Conservation (phyloP, 2,797 vertebrate species). For the Peromyscus nudipes region DNA sequence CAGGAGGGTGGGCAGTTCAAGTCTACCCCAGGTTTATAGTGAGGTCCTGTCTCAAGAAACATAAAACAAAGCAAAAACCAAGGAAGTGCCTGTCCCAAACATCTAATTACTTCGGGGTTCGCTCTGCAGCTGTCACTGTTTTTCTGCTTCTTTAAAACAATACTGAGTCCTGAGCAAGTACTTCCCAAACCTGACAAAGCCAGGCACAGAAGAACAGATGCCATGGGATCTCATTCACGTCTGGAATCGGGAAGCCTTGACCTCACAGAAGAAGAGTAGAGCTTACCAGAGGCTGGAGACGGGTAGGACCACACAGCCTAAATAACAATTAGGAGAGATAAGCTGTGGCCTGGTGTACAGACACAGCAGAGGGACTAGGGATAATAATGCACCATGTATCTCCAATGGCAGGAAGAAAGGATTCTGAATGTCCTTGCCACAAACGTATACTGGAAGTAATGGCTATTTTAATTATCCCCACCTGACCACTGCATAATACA, state of each 20-base stretch:
- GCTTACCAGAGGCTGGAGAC: not conserved
- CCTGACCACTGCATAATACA: not conserved
- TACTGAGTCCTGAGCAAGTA: not conserved
- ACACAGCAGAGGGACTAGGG: not conserved
- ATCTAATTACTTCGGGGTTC: not conserved
- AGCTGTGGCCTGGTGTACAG: not conserved
- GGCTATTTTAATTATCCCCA: not conserved
- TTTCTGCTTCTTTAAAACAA: not conserved
- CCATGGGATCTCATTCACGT: not conserved
- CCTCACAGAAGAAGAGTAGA: not conserved
- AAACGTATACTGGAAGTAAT: not conserved
- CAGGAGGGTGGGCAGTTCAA: not conserved
- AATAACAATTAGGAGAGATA: not conserved
- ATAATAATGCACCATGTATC: too few species aligned
- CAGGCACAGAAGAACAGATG: not conserved
- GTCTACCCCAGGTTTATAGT: not conserved
- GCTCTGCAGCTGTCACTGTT: not conserved
- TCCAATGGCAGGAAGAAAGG: not conserved
- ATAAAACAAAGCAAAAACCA: not conserved
- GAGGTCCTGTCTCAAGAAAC: not conserved
- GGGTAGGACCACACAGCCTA: not conserved
- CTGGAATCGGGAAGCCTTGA: not conserved
- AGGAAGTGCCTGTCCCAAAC: not conserved
- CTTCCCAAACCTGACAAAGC: not conserved
- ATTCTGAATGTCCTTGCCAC: not conserved